Base-by-base conservation (phyloP, 2,113 vertebrate genomes). In the rabbit (Oryctolagus cuniculus) region DNA sequence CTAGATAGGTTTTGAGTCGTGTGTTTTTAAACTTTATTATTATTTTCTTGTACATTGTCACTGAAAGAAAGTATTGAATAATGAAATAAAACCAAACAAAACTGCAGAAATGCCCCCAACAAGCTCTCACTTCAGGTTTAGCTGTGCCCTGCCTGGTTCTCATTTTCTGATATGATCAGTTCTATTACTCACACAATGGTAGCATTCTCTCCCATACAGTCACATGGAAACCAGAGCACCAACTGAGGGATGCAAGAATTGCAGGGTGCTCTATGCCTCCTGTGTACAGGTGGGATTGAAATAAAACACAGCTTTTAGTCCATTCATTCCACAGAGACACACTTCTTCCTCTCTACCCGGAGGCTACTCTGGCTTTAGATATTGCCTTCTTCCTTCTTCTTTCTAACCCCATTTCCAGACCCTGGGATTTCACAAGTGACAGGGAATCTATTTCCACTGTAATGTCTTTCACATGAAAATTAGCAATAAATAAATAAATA, bases 141-240 rank as follows among this genome's bases (percentile, higher is more conserved):
- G 31, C 29, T 44, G 58, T 64, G 7, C 4, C 61, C 51, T 6
- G 19, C 75, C 55, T 84, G 64, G 66, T 73, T 90, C 73, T 96
- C 88, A 96, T 97, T 97, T 96, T 96, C 86, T 93, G 88, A 96
- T 97, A 96, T 22, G 70, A 95, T 96, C 75, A 87, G 77, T 95
- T 97, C 85, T 94, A 95, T 84, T 66, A 94, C 90, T 90, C 0
- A 66, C 51, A 93, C 90, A 97, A 90, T 81, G 36, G 86, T 74
- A 91, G 92, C 69, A 49, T 92, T 87, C 31, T 88, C 10, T 95
- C 38, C 78, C 51, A 64, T 87, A 55, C 29, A 94, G 89, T 44
- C 22, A 58, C 34, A 31, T 58, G 61, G 74, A 95, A 89, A 83
- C 79, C 49, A 64, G 85, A 80, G 49, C 25, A 34, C 19, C 87